phyloP scores from a whole-genome alignment of 2,113 vertebrate genomes.

The Sinocyclocheilus anshuiensis region DNA sequence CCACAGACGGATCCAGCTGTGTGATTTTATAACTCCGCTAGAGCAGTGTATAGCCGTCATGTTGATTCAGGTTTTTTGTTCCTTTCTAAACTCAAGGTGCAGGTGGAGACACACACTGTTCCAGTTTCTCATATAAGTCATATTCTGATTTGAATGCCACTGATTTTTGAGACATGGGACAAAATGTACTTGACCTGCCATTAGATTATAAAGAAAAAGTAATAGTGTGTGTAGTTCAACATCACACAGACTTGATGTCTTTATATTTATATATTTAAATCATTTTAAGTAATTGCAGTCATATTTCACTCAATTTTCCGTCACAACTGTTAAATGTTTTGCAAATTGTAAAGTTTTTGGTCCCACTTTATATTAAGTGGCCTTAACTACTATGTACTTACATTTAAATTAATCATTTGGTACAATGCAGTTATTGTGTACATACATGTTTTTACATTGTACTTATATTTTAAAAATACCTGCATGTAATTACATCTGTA shows the following conservation, averaged over 20 bases:
- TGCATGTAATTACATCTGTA: too few relatives aligned
- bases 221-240: not conserved
- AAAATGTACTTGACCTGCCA: not conserved
- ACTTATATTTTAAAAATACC: too few relatives aligned
- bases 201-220: not conserved
- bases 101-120: not conserved
- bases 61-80: slow-evolving; percentile 1
- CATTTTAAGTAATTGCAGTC: not conserved
- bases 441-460: too few relatives aligned
- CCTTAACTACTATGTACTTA: too few relatives aligned
- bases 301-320: not conserved
- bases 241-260: not conserved
- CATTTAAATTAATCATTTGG: too few relatives aligned
- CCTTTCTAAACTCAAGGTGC: not conserved
- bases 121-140: not conserved
- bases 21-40: not conserved
- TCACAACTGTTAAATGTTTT: too few relatives aligned
- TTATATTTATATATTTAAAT: too few relatives aligned
- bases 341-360: not conserved
- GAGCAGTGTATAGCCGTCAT: not conserved
- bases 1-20: slow-evolving; percentile 16
- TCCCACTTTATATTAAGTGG: too few relatives aligned
- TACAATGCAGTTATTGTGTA: too few relatives aligned
- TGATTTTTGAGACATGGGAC: not conserved
- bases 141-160: not conserved